Percentiles rank a stretch among this genome's conserved stretches.
Conservation (phyloP, 2,113 vertebrate species). For the Mesembrinibis cayennensis region DNA sequence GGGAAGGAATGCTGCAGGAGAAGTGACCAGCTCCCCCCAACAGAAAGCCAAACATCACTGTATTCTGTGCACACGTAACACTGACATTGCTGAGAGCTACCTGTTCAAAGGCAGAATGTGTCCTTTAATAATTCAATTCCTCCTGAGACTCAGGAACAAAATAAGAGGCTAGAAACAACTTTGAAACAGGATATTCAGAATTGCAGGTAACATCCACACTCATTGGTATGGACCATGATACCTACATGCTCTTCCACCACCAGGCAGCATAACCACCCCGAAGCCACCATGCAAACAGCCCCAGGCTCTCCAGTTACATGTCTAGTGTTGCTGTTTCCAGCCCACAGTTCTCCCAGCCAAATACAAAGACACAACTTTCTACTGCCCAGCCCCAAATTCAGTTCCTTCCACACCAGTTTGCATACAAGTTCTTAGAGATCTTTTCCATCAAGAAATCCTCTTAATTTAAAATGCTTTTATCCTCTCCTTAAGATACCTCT, state of each 20-base stretch:
- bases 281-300: not conserved
- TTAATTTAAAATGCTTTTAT: not conserved
- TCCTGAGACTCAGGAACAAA: not conserved
- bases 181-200: not conserved
- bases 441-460: not conserved
- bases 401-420: not conserved
- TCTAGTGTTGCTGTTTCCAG: not conserved
- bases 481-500: not conserved
- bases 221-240: rapidly evolving
- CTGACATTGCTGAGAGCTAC: not conserved
- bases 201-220: rapidly evolving
- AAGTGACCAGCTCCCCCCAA: not conserved
- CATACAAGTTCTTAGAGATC: not conserved
- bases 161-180: not conserved
- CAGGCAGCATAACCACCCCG: rapidly evolving
- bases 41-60: not conserved
- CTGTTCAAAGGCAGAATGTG: not conserved
- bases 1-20: not conserved
- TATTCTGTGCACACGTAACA: not conserved
- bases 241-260: not conserved
- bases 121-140: not conserved
- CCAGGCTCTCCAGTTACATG: not conserved
- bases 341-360: not conserved
- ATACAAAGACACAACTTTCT: not conserved
- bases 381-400: not conserved